phyloP scores from a whole-genome alignment of 1,140 invertebrate genomes.

The Vollenhovia emeryi region DNA sequence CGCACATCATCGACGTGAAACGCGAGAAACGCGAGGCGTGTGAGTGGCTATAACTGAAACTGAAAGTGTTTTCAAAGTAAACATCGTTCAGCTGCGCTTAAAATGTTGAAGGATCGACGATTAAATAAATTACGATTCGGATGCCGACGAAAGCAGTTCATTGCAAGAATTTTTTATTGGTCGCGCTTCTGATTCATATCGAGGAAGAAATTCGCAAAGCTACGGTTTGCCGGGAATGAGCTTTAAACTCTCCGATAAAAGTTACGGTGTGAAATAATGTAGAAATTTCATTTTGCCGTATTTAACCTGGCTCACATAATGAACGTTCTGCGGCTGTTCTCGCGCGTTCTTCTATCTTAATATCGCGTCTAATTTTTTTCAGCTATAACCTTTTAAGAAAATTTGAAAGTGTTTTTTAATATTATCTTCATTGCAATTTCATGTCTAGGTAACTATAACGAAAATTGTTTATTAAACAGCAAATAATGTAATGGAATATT shows the following conservation, averaged over 20 bases:
- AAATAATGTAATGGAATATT: not conserved
- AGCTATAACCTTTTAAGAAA: not conserved
- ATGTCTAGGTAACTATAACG: not conserved
- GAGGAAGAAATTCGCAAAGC: not conserved
- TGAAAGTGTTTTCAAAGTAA: not conserved
- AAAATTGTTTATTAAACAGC: not conserved
- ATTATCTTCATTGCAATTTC: not conserved
- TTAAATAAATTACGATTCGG: not conserved
- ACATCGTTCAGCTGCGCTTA: not conserved
- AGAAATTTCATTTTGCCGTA: constrained; percentile 43
- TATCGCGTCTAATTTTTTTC: not conserved
- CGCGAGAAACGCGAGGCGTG: not conserved
- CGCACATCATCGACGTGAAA: not conserved
- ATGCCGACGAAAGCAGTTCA: not conserved
- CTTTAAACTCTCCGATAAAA: constrained; percentile 42
- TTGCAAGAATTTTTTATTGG: not conserved
- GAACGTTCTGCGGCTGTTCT: not conserved
- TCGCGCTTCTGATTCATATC: constrained; percentile 5
- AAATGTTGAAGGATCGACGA: not conserved
- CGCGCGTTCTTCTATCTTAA: not conserved
- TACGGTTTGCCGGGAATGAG: constrained; percentile 7
- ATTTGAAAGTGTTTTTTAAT: not conserved
- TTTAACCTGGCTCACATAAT: constrained; percentile 29
- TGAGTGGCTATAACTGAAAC: not conserved
- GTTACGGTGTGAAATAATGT: constrained; percentile 44